Conservation (phyloP, 2,888 invertebrate genomes). For the Harpagoxenus sublaevis region DNA sequence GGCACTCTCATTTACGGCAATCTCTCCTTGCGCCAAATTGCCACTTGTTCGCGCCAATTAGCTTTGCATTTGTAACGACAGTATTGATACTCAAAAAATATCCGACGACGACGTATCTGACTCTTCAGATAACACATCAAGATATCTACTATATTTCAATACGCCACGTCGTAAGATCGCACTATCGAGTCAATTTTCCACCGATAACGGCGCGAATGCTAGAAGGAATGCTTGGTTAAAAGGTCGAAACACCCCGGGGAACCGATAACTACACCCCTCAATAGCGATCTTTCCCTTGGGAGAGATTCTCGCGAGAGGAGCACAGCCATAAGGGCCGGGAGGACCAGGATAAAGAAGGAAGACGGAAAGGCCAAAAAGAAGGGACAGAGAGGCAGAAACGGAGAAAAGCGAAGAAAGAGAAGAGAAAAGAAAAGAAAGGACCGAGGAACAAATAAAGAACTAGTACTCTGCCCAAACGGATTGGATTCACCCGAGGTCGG, state of each 20-base stretch:
- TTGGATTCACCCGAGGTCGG: conserved; percentile 59
- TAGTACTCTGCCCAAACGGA: conserved; percentile 56
- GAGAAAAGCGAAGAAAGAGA: neutral
- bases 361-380: conserved; percentile 23
- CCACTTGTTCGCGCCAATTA: conserved; percentile 47
- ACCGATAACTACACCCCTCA: conserved; percentile 79
- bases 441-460: conserved; percentile 49
- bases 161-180: conserved; percentile 25
- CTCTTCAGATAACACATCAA: conserved; percentile 1
- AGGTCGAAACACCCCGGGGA: conserved; percentile 75
- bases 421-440: conserved; percentile 16
- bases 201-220: conserved; percentile 20
- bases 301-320: conserved; percentile 72
- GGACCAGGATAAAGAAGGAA: conserved; percentile 23
- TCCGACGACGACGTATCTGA: neutral
- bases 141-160: conserved; percentile 17
- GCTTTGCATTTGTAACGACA: conserved; percentile 43
- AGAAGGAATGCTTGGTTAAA: conserved; percentile 48
- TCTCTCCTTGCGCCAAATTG: conserved; percentile 23
- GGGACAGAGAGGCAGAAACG: conserved; percentile 20
- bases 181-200: conserved; percentile 65
- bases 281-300: conserved; percentile 76
- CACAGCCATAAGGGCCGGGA: conserved; percentile 65
- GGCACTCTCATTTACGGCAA: neutral
- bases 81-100: conserved; percentile 50